Conservation (phyloP, 2,888 invertebrate species). For the Bembecia ichneumoniformis region DNA sequence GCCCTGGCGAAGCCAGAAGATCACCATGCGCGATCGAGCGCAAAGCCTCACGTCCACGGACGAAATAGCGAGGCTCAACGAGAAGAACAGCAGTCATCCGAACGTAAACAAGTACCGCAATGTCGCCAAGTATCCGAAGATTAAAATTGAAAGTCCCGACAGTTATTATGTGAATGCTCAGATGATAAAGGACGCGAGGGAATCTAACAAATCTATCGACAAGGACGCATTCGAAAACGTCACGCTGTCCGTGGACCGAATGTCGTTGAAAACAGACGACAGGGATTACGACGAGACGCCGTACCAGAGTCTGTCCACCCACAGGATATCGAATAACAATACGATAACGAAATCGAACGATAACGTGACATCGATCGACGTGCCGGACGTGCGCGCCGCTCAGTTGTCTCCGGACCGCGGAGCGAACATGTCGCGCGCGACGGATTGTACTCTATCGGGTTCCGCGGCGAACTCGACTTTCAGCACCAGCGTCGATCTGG, state of each 20-base stretch:
- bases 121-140: constrained; percentile 23
- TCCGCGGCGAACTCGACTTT: constrained; percentile 41
- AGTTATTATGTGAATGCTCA: constrained; percentile 63
- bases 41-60: constrained; percentile 82
- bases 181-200: constrained; percentile 53
- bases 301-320: constrained; percentile 58
- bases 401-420: constrained; percentile 8
- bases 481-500: constrained; percentile 40
- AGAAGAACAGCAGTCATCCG: constrained; percentile 52
- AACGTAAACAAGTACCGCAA: constrained; percentile 35
- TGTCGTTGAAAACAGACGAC: constrained; percentile 44
- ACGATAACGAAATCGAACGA: constrained; percentile 40
- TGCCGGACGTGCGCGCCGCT: constrained; percentile 25
- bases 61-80: constrained; percentile 65
- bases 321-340: constrained; percentile 45
- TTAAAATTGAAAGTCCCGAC: constrained; percentile 32
- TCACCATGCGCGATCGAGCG: constrained; percentile 62
- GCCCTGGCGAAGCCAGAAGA: constrained; percentile 70
- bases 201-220: constrained; percentile 40
- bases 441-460: constrained; percentile 36
- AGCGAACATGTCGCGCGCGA: constrained; percentile 25
- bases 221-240: constrained; percentile 44
- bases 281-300: constrained; percentile 56
- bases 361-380: constrained; percentile 54
- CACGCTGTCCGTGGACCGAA: constrained; percentile 34